Evolutionary conservation across 2,113 vertebrate species (phyloP).

Genomic region (Motacilla tschutschensis): DNA sequence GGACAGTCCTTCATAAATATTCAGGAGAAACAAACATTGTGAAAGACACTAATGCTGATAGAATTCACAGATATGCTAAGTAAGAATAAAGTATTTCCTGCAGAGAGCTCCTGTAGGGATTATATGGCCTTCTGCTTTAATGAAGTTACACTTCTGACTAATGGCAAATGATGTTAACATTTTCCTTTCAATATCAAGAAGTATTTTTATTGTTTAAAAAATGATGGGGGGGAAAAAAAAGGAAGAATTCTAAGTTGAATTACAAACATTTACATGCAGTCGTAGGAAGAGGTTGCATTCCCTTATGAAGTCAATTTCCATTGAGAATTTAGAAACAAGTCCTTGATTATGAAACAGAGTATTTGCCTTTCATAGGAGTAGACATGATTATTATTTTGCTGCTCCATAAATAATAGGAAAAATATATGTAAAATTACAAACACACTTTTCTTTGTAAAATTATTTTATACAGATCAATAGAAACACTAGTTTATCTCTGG

Average conservation of each 20-base stretch:
- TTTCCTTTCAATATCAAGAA: neutral
- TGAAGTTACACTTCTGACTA: constrained; percentile 66
- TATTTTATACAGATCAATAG: neutral
- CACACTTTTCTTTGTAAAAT: neutral
- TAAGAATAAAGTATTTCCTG: constrained; percentile 66
- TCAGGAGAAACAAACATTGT: constrained; percentile 63
- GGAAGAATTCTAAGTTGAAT: neutral
- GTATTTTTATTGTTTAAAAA: constrained; percentile 13
- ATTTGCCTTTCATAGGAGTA: neutral
- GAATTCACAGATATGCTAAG: constrained; percentile 68
- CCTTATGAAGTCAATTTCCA: neutral
- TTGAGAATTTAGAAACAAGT: neutral
- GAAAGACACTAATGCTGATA: constrained; percentile 67
- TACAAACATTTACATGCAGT: neutral
- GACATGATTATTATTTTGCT: neutral
- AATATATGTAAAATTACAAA: neutral
- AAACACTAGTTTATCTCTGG: neutral
- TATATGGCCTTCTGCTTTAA: constrained; percentile 57
- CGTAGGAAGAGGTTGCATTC: neutral
- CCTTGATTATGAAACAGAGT: neutral
- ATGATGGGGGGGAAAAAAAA: neutral
- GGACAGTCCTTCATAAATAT: constrained; percentile 75
- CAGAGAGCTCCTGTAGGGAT: constrained; percentile 62
- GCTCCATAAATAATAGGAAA: neutral
- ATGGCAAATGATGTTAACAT: constrained; percentile 59